A percentile compares a stretch with the other conserved stretches of the same genome.
phyloP scores from a whole-genome alignment of 1,140 invertebrate species.

The Caenorhabditis remanei region DNA sequence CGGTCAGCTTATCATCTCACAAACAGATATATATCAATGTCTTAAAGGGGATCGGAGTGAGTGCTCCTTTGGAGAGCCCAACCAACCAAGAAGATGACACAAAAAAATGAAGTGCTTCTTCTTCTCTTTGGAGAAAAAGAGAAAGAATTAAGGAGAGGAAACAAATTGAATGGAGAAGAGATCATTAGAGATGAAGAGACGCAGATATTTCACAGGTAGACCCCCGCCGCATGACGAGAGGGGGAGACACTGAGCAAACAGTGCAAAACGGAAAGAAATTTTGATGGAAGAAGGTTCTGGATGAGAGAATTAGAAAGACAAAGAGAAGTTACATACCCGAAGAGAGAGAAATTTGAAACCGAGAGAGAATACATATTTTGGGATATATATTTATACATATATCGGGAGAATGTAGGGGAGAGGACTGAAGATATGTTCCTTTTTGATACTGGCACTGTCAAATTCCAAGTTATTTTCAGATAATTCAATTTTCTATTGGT shows the following conservation, averaged over 20 bases:
- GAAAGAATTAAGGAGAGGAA: no score
- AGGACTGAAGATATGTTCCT: no score
- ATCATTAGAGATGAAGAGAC: constrained; percentile 44
- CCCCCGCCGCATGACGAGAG: background rate
- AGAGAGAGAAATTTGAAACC: no score
- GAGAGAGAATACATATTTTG: no score
- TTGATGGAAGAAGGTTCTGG: background rate
- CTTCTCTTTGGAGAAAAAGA: background rate
- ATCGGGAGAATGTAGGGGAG: no score
- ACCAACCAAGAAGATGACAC: background rate
- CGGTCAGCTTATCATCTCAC: no score
- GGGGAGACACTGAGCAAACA: constrained; percentile 36
- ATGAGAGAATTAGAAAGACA: background rate
- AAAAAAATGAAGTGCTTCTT: constrained; percentile 55
- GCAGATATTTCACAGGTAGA: background rate
- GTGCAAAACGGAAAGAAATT: constrained; percentile 10
- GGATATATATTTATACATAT: no score
- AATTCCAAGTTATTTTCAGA: no score
- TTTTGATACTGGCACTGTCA: no score
- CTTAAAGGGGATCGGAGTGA: constrained; percentile 8
- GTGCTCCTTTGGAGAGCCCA: background rate
- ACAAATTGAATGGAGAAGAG: background rate
- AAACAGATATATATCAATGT: constrained; percentile 28
- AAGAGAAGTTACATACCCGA: no score
- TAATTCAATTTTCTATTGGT: no score